Evolutionary conservation across 2,888 invertebrate species (phyloP), one percentile per base, ranked within the genome.

Genomic region (Zaprionus obscuricornis): DNA sequence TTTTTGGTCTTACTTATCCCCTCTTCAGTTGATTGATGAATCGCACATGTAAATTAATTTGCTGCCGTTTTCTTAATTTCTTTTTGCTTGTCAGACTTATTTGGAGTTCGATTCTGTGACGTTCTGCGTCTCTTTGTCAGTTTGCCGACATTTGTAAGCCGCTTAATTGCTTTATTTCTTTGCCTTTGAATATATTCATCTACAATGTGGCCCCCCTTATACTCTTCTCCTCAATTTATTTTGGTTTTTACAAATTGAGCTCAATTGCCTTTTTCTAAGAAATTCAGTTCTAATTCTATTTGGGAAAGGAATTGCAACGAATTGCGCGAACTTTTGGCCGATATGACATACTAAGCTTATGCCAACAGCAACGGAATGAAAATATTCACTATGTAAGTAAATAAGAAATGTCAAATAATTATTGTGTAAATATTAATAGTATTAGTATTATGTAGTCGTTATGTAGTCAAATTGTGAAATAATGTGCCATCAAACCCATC

Each of bases 31-130:
- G 84, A 84, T 84, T 87, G 86, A 84, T 84, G 85, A 87, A 85
- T 86, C 71, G 83, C 66, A 84, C 76, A 83, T 86, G 85, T 86
- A 86, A 83, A 83, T 83, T 83, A 83, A 83, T 86, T 83, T 86
- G 73, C 83, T 70, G 72, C 73, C 72, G 84, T 63, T 84, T 81
- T 78, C 74, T 81, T 86, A 82, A 84, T 81, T 86, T 73, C 60
- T 76, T 79, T 82, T 75, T 63, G 47, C 82, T 81, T 79, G 81
- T 85, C 74, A 76, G 85, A 64, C 69, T 69, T 78, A 74, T 79
- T 77, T 74, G 66, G 37, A 39, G 36, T n/a, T 43, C 45, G 46
- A 52, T 56, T 29, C 73, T 52, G 69, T 57, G 56, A 52, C 69
- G 56, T 46, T 52, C 63, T 55, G 51, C 17, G 34, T 47, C 51